phyloP scores from a whole-genome alignment of 2,888 invertebrate species.

The Deilephila elpenor region DNA sequence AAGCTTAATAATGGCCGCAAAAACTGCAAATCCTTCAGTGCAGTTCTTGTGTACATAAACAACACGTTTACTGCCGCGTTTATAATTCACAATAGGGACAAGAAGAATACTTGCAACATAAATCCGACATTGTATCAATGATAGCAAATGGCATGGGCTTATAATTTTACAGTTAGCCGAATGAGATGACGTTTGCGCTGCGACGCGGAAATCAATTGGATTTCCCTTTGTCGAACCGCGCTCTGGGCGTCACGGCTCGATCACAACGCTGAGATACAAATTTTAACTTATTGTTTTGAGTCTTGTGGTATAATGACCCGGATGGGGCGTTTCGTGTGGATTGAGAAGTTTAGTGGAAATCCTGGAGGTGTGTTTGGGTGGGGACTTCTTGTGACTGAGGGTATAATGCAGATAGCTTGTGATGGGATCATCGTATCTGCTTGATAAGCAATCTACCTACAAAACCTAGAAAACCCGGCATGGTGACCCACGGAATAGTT shows the following conservation, averaged over 20 bases:
- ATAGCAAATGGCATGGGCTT: constrained; percentile 10
- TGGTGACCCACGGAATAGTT: too few species aligned
- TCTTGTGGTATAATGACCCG: background rate
- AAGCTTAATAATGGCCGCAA: background rate
- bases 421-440: too few species aligned
- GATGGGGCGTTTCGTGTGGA: background rate
- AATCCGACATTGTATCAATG: constrained; percentile 20
- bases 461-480: too few species aligned
- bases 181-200: constrained; percentile 67
- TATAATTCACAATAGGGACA: constrained; percentile 7
- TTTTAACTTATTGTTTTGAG: constrained; percentile 9
- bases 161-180: constrained; percentile 64
- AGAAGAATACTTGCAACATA: constrained; percentile 16
- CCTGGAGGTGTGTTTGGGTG: too few species aligned
- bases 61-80: constrained; percentile 4
- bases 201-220: constrained; percentile 75
- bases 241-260: constrained; percentile 64
- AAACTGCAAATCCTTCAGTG: background rate
- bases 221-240: constrained; percentile 59
- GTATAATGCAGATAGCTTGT: too few species aligned
- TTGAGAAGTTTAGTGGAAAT: background rate
- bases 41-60: constrained; percentile 1
- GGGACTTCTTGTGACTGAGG: too few species aligned
- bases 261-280: constrained; percentile 32
- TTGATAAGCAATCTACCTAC: too few species aligned